phyloP scores from a whole-genome alignment of 30 jellyfish, hydroid and myxozoan genomes.

The Aurelia coerulea region DNA sequence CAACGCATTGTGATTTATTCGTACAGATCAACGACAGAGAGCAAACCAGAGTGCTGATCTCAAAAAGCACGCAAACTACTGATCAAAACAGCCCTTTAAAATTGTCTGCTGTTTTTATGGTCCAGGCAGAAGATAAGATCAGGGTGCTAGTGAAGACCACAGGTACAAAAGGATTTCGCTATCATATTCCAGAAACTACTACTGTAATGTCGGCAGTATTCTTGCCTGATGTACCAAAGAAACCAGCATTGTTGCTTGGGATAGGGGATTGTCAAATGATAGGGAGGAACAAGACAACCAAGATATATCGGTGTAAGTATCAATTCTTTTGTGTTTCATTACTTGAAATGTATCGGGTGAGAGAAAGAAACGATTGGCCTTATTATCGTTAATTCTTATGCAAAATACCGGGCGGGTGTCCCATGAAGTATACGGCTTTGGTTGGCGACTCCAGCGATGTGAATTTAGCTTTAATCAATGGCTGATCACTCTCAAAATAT shows the following conservation, averaged over 20 bases:
- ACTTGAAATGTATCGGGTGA: no score
- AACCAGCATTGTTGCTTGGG: conserved; percentile 60
- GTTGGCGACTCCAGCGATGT: no score
- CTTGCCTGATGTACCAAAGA: conserved; percentile 32
- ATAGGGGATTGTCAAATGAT: conserved; percentile 1
- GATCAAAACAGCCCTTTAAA: conserved; percentile 1
- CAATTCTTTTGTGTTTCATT: no score
- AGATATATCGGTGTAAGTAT: conserved; percentile 46
- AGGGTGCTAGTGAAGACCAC: conserved; percentile 23
- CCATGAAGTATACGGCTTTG: no score
- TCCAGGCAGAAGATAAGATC: conserved; percentile 25
- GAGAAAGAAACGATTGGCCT: no score
- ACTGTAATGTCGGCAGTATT: conserved; percentile 60
- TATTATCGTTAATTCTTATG: no score
- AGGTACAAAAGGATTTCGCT: neutral
- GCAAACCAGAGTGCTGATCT: conserved; percentile 4
- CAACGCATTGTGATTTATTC: neutral
- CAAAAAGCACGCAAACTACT: neutral
- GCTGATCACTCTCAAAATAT: no score
- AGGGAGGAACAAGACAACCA: neutral
- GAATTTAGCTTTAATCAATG: no score
- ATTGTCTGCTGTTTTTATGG: conserved; percentile 33
- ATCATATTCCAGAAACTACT: conserved; percentile 3
- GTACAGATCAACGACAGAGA: conserved; percentile 22
- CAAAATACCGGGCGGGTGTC: no score